A percentile compares a stretch with the other conserved stretches of the same genome.
phyloP scores from a whole-genome alignment of 2,888 invertebrate species.

The Cephus pygmeus region DNA sequence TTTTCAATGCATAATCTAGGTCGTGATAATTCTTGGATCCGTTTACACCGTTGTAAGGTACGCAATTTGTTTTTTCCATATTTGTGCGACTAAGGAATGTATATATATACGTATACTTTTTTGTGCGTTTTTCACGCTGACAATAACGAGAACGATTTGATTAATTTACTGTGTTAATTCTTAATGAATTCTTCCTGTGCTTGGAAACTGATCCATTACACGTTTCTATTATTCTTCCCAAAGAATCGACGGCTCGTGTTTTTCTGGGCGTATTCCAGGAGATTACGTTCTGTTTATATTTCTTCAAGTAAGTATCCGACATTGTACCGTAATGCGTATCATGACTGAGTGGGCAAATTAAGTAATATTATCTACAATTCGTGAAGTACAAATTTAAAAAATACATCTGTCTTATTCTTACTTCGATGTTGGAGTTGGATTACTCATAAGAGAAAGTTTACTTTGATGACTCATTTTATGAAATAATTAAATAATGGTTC shows the following conservation, averaged over 20 bases:
- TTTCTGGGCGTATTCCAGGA: neutral
- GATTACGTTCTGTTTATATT: neutral
- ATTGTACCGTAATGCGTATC: neutral
- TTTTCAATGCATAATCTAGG: slow-evolving; percentile 10
- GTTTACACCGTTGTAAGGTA: slow-evolving; percentile 10
- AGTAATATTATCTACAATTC: neutral
- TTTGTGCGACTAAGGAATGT: slow-evolving; percentile 13
- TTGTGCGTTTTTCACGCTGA: neutral
- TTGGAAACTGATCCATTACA: slow-evolving; percentile 12
- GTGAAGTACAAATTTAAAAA: neutral
- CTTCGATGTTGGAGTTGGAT: neutral
- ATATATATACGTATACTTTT: neutral
- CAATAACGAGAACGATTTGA: neutral
- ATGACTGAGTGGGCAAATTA: neutral
- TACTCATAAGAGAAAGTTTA: neutral
- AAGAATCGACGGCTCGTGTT: slow-evolving; percentile 10
- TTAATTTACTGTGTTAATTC: neutral
- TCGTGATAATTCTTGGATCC: slow-evolving; percentile 21
- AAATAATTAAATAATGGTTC: too few species aligned
- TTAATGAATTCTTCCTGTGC: neutral
- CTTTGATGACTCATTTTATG: neutral
- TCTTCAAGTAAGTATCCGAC: neutral
- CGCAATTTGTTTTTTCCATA: slow-evolving; percentile 8
- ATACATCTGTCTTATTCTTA: neutral
- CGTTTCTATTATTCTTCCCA: slow-evolving; percentile 14